Evolutionary conservation across 2,888 invertebrate genomes (phyloP).

Genomic region (Ptilodon capucinus): DNA sequence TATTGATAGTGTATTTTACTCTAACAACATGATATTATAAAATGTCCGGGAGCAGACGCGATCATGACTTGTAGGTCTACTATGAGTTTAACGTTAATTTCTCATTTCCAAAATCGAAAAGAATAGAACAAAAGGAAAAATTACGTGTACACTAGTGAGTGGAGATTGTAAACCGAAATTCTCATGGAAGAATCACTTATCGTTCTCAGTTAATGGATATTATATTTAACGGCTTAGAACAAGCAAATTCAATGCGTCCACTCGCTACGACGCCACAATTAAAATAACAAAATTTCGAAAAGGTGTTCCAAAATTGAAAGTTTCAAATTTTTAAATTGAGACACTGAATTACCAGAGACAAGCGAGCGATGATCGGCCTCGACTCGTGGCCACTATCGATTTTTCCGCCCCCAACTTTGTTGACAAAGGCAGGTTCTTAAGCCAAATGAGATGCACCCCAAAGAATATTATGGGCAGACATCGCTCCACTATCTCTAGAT

Average conservation of each 20-base stretch:
- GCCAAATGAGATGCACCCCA: conserved; percentile 83
- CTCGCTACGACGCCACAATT: background rate
- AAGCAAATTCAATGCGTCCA: too few species aligned
- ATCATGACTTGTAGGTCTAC: too few species aligned
- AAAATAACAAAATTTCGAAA: background rate
- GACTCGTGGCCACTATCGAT: conserved; percentile 76
- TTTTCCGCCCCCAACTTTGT: conserved; percentile 79
- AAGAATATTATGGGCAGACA: conserved; percentile 83
- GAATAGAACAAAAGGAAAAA: too few species aligned
- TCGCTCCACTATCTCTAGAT: conserved; percentile 73
- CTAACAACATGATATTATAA: too few species aligned
- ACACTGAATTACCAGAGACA: conserved; percentile 62
- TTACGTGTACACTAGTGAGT: too few species aligned
- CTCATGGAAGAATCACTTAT: too few species aligned
- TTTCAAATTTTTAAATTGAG: conserved; percentile 57
- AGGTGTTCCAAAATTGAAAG: conserved; percentile 20
- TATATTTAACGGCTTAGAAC: too few species aligned
- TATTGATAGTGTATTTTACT: background rate
- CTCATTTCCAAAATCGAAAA: too few species aligned
- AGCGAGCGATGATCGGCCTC: conserved; percentile 63
- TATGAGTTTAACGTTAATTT: too few species aligned
- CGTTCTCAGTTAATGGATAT: too few species aligned
- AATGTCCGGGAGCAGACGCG: too few species aligned
- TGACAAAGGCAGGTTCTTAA: conserved; percentile 83
- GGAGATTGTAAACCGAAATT: too few species aligned